phyloP scores from a whole-genome alignment of 2,888 invertebrate species.

The Catonia carolina region DNA sequence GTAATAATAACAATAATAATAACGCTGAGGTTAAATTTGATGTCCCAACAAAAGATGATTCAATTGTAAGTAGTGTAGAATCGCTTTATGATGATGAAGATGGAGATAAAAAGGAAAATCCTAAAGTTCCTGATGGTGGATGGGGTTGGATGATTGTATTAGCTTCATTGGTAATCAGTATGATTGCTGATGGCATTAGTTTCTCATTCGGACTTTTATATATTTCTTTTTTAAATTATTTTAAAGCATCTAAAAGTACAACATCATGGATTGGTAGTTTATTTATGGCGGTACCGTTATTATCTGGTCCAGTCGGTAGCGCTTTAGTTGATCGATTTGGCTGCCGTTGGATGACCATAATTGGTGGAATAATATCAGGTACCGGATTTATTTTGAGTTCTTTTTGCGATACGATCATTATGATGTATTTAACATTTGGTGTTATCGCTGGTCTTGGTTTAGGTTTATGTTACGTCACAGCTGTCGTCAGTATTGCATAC shows the following conservation, averaged over 20 bases:
- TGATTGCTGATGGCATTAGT: slow-evolving; percentile 88
- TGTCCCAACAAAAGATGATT: slow-evolving; percentile 20
- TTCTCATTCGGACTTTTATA: slow-evolving; percentile 89
- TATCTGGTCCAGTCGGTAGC: slow-evolving; percentile 77
- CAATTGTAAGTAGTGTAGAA: slow-evolving; percentile 22
- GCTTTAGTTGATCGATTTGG: slow-evolving; percentile 80
- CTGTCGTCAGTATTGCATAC: slow-evolving; percentile 85
- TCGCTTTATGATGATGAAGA: slow-evolving; percentile 18
- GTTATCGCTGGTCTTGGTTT: slow-evolving; percentile 76
- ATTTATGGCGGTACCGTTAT: slow-evolving; percentile 80
- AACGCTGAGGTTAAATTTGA: slow-evolving; percentile 30
- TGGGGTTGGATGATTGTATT: slow-evolving; percentile 89
- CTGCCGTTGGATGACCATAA: slow-evolving; percentile 67
- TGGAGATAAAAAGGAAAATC: slow-evolving; percentile 38
- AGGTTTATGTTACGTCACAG: slow-evolving; percentile 79
- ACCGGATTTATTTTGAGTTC: slow-evolving; percentile 67
- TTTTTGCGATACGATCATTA: slow-evolving; percentile 61
- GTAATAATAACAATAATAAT: slow-evolving; percentile 31
- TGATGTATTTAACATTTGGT: slow-evolving; percentile 79
- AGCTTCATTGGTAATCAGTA: slow-evolving; percentile 75
- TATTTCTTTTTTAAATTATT: slow-evolving; percentile 73
- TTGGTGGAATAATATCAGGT: slow-evolving; percentile 65
- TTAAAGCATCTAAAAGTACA: slow-evolving; percentile 70
- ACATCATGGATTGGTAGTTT: slow-evolving; percentile 88
- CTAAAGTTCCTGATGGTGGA: slow-evolving; percentile 69